Evolutionary conservation across 2,888 invertebrate genomes (phyloP).

Genomic region (Drosophila anomalipes): DNA sequence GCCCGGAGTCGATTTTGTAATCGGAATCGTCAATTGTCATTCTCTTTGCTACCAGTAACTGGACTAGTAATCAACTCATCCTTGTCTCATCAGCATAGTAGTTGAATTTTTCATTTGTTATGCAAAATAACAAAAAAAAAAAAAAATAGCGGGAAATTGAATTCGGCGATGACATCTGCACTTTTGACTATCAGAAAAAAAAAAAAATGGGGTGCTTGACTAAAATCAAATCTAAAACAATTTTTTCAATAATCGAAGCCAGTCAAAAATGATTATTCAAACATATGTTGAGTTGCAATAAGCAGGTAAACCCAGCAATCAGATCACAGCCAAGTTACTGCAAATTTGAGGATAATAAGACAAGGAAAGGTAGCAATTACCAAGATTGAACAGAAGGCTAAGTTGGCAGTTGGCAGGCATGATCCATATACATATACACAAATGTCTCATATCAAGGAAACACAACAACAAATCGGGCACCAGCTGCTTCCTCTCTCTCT

Average conservation of each 20-base stretch:
- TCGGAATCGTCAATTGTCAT: constrained; percentile 54
- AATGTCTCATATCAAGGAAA: constrained; percentile 18
- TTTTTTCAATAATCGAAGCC: background rate
- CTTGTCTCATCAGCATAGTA: constrained; percentile 26
- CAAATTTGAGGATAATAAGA: constrained; percentile 32
- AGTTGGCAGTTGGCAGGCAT: constrained; percentile 38
- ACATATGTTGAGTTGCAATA: constrained; percentile 14
- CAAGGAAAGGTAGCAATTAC: constrained; percentile 49
- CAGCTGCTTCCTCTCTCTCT: constrained; percentile 70
- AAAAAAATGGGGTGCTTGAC: background rate
- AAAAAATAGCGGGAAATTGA: background rate
- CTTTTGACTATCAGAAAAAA: constrained; percentile 1
- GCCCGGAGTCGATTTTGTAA: constrained; percentile 39
- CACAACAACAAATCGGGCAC: constrained; percentile 30
- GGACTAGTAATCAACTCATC: constrained; percentile 8
- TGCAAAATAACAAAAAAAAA: constrained; percentile 23
- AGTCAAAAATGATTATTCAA: constrained; percentile 7
- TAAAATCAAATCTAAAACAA: constrained; percentile 1
- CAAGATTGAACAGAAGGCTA: constrained; percentile 33
- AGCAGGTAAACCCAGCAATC: constrained; percentile 20
- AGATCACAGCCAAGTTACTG: constrained; percentile 18
- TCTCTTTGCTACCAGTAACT: constrained; percentile 16
- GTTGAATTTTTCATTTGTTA: constrained; percentile 36
- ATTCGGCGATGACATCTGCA: constrained; percentile 41
- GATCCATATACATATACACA: constrained; percentile 40